Conservation (phyloP, 2,113 vertebrate species). For the Mus musculus region DNA sequence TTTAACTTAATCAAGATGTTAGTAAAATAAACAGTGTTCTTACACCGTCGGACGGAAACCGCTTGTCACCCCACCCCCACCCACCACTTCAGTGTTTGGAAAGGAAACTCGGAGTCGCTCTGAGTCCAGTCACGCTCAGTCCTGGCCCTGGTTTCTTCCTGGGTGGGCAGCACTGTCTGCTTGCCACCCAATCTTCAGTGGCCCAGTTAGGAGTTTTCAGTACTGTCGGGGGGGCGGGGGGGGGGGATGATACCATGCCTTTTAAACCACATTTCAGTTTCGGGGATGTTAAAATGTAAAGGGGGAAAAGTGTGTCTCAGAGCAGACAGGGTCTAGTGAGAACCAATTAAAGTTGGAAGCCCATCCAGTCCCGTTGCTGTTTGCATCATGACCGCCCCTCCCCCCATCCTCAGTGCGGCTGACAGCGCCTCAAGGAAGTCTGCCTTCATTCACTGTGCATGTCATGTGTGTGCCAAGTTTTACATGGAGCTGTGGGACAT, state of each 20-base stretch:
- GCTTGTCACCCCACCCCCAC: not conserved
- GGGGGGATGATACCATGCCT: not conserved
- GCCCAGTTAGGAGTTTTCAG: not conserved
- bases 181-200: not conserved
- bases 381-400: accelerated
- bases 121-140: not conserved
- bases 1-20: slow-evolving; percentile 65
- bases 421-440: no score
- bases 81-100: not conserved
- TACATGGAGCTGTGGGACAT: not conserved
- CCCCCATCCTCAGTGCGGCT: accelerated
- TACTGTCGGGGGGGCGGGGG: not conserved
- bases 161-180: not conserved
- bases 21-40: not conserved
- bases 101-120: not conserved
- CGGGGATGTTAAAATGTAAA: slow-evolving; percentile 9
- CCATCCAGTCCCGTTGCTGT: accelerated
- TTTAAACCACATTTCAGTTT: slow-evolving; percentile 32
- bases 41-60: not conserved
- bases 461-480: not conserved
- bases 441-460: not conserved
- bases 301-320: not conserved
- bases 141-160: not conserved
- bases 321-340: not conserved
- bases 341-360: not conserved